Conservation (phyloP, 2,113 vertebrate genomes). For the Siniperca chuatsi region DNA sequence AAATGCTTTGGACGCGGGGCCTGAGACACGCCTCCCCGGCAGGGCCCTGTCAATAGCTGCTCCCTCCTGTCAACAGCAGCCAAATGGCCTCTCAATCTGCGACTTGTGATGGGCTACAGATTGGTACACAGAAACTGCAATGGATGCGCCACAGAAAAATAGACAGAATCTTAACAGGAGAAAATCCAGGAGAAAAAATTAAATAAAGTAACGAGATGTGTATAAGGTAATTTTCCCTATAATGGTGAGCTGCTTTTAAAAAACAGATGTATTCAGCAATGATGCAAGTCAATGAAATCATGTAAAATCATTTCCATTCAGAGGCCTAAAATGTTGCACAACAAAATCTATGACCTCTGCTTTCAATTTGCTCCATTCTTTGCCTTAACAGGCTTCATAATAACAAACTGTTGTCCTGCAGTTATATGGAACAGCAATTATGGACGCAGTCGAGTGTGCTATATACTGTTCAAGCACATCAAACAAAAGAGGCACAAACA, state of each 20-base stretch:
- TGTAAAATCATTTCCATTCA: constrained; percentile 62
- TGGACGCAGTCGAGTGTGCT: constrained; percentile 49
- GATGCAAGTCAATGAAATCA: constrained; percentile 61
- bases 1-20: constrained; percentile 83
- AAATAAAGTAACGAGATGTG: constrained; percentile 45
- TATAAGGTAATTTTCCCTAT: constrained; percentile 24
- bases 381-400: constrained; percentile 69
- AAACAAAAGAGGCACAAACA: constrained; percentile 68
- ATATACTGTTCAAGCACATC: constrained; percentile 52
- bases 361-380: constrained; percentile 70
- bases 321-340: constrained; percentile 39
- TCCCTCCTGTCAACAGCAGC: constrained; percentile 85
- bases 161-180: constrained; percentile 27
- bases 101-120: constrained; percentile 70
- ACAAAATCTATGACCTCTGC: constrained; percentile 65
- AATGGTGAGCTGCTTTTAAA: constrained; percentile 39
- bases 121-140: constrained; percentile 61
- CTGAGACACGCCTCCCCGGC: constrained; percentile 81
- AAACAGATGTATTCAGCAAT: constrained; percentile 25
- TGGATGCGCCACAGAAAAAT: constrained; percentile 55
- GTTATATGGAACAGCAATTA: constrained; percentile 72
- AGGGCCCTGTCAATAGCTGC: constrained; percentile 84
- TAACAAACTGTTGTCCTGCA: constrained; percentile 61
- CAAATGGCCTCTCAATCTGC: constrained; percentile 83
- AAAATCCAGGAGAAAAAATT: constrained; percentile 22